Base-by-base conservation (phyloP, 2,888 invertebrate species). In the Ischnura elegans region DNA sequence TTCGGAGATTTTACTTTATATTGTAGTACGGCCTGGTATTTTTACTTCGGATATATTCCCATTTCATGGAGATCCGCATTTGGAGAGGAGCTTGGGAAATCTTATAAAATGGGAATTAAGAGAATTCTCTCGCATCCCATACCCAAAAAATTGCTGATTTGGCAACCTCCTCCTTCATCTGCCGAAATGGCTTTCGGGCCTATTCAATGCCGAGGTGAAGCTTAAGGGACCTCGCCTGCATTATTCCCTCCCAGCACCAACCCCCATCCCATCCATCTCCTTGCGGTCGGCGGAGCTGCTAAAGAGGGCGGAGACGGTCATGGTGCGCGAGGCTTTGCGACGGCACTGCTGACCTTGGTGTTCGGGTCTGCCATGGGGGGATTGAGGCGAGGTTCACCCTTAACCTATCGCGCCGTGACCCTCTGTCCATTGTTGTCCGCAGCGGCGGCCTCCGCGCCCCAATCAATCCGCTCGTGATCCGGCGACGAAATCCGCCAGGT, bases 361-460 rank as follows among this genome's bases (percentile, higher is more conserved):
- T n/a, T 19, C 42, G 85, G n/a, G n/a, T 45, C 21, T n/a, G 86
- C 21, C 21, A 25, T 4, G 86, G 45, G 43, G 29, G 42, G 10
- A 45, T 36, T 42, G 36, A 25, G 42, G 19, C n/a, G 90, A 42
- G 51, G 8, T 42, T 90, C 55, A 43, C 90, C 90, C 55, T 61
- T 43, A 87, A n/a, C 55, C 61, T 61, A 61, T 61, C 90, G n/a
- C 90, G 42, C 43, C 42, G 36, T 90, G 43, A 90, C 90, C 90
- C 61, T 55, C 42, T 8, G 51, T 55, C 51, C 87, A 87, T 87
- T 87, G 90, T 90, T 66, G 90, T 90, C 90, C 55, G 42, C 90
- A 19, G 42, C 13, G 66, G 36, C 55, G 42, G 47, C 13, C 51
- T 55, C 36, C n/a, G 36, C 87, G 87, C 51, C 4, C 87, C n/a